Evolutionary conservation across 2,113 vertebrate species (phyloP), one percentile per base, ranked within the genome.

Genomic region (Cyanoderma ruficeps): DNA sequence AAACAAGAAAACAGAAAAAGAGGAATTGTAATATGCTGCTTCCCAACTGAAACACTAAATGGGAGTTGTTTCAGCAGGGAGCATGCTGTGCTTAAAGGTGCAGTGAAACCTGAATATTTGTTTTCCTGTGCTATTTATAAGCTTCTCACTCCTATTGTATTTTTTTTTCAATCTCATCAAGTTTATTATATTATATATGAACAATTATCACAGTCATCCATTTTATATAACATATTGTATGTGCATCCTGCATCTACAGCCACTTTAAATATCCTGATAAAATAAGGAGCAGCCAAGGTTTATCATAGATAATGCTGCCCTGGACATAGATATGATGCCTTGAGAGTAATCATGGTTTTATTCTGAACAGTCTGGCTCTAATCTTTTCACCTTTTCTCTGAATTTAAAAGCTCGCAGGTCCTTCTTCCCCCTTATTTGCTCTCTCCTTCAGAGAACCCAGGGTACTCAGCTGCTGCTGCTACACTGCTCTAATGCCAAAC

Each of bases 401-500:
- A 7, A 44, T 83, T 76, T 83, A 71, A 49, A 25, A 53, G 18
- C 15, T 82, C 10, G 44, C 11, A 64, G 46, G 9, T 46, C 14
- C 27, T 84, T 59, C 49, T 70, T 2, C 23, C 50, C 20, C 13
- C n/a, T 59, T 63, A 56, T 68, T 63, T 71, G 13, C 27, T 60
- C 7, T 71, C 10, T 76, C 33, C 18, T 85, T 92, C 50, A 88
- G 68, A 86, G 31, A 65, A 24, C 9, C 7, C 30, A 39, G 21
- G 19, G 18, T 60, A 56, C 6, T 39, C 27, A 69, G 12, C 19
- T 76, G 31, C 6, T 44, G 6, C 21, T 64, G 27, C 14, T 49
- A 31, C 10, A 7, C 10, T 42, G 22, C 0, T 1, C 6, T 68
- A 47, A 63, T 7, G 3, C 0, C 0, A 85, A 74, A 35, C 9